A percentile compares a stretch with the other conserved stretches of the same genome.
Evolutionary conservation across 2,888 invertebrate species (phyloP).

Genomic region (Calliphora vomitoria): DNA sequence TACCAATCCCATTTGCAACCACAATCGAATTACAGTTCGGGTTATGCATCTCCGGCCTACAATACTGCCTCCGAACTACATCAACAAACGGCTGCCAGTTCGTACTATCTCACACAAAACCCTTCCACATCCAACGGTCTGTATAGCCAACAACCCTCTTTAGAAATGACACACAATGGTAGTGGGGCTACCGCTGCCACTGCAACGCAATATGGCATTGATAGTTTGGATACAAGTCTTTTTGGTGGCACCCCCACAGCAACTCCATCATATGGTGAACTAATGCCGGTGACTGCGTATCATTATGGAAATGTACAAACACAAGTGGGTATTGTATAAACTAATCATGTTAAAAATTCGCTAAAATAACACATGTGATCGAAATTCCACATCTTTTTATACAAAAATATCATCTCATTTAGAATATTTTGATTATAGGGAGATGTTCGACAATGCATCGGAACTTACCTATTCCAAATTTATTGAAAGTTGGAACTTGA

Average conservation of each 20-base stretch:
- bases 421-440: no score
- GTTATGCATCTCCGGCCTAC: slow-evolving; percentile 82
- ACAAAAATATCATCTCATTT: no score
- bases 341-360: not conserved
- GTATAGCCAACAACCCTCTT: slow-evolving; percentile 67
- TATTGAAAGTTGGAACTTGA: no score
- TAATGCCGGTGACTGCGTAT: slow-evolving; percentile 75
- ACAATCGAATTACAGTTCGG: slow-evolving; percentile 82
- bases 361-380: no score
- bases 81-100: slow-evolving; percentile 69
- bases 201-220: slow-evolving; percentile 74
- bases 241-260: slow-evolving; percentile 76
- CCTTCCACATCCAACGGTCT: slow-evolving; percentile 52
- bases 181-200: slow-evolving; percentile 35
- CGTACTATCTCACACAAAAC: slow-evolving; percentile 76
- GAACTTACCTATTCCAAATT: no score
- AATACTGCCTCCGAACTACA: slow-evolving; percentile 75
- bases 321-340: slow-evolving; percentile 76
- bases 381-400: no score
- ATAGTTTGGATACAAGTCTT: slow-evolving; percentile 77
- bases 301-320: slow-evolving; percentile 75
- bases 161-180: slow-evolving; percentile 62
- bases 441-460: no score
- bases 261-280: slow-evolving; percentile 81
- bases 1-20: slow-evolving; percentile 78